These are phyloP conservation scores for Cichlasoma orientale DNA, from an alignment of 2,797 vertebrate species.

Conservation along the genomic window DNA sequence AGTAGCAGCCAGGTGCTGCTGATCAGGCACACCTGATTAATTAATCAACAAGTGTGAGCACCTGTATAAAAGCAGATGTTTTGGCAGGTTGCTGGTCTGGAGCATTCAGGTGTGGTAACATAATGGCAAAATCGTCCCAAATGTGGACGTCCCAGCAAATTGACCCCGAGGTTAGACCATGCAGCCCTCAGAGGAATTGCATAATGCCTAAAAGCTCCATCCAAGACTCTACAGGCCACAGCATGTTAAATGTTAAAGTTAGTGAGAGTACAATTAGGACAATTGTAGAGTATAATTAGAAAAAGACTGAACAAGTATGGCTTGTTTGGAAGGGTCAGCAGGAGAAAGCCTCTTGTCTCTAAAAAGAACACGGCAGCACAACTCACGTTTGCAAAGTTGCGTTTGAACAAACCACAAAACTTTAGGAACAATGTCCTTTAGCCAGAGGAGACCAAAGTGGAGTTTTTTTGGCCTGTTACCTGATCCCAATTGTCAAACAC, in stretches of 20 bases:
- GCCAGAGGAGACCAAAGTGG: too few species aligned
- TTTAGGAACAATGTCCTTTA: too few species aligned
- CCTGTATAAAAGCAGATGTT: too few species aligned
- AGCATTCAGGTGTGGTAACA: not conserved
- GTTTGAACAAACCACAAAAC: too few species aligned
- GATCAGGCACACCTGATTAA: too few species aligned
- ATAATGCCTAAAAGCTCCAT: not conserved
- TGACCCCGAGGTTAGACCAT: too few species aligned
- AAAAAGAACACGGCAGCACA: not conserved
- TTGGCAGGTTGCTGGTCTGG: not conserved
- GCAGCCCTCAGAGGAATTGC: too few species aligned
- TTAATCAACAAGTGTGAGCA: too few species aligned
- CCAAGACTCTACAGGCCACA: not conserved
- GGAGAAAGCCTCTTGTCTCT: not conserved
- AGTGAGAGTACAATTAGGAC: not conserved
- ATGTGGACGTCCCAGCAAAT: too few species aligned
- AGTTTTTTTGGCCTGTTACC: too few species aligned
- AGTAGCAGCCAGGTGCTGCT: too few species aligned
- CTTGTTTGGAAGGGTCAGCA: not conserved
- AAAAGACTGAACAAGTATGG: not conserved
- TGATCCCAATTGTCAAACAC: not conserved
- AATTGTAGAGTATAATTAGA: not conserved
- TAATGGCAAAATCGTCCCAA: too few species aligned
- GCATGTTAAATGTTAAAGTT: not conserved
- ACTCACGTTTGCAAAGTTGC: not conserved